Percentiles rank a stretch among this genome's conserved stretches.
These are phyloP conservation scores for Ellobius talpinus DNA, from an alignment of 2,113 vertebrate species.

Conservation along the genomic window DNA sequence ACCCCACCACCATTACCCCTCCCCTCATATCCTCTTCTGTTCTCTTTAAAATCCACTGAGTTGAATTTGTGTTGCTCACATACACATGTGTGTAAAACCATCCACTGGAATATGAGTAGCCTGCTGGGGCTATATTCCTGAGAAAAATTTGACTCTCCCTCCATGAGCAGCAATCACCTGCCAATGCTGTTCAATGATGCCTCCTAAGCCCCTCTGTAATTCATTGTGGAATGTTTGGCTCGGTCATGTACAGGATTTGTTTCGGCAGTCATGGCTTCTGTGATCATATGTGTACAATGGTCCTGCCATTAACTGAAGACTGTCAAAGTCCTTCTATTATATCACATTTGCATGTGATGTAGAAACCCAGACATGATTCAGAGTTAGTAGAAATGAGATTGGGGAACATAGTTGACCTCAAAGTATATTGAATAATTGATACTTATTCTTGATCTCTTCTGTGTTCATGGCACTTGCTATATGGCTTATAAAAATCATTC, in stretches of 20 bases:
- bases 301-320: not conserved
- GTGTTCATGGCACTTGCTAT: not conserved
- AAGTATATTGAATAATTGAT: not conserved
- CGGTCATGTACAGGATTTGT: not conserved
- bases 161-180: not conserved
- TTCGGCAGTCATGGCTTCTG: not conserved
- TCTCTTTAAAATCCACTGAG: not conserved
- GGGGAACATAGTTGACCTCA: not conserved
- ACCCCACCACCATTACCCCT: not conserved
- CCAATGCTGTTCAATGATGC: not conserved
- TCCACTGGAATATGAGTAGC: not conserved
- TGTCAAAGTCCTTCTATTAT: not conserved
- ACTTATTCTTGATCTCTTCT: not conserved
- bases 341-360: not conserved
- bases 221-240: not conserved
- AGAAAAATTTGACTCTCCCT: not conserved
- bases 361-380: not conserved
- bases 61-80: not conserved
- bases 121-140: not conserved
- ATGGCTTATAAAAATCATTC: not conserved
- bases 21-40: not conserved
- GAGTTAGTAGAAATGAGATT: not conserved
- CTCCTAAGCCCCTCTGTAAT: not conserved
- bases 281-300: not conserved
- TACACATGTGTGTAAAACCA: not conserved